Percentiles rank a stretch among this genome's conserved stretches.
Evolutionary conservation across 2,888 invertebrate species (phyloP).

Genomic region (Scaptomyza reducta): DNA sequence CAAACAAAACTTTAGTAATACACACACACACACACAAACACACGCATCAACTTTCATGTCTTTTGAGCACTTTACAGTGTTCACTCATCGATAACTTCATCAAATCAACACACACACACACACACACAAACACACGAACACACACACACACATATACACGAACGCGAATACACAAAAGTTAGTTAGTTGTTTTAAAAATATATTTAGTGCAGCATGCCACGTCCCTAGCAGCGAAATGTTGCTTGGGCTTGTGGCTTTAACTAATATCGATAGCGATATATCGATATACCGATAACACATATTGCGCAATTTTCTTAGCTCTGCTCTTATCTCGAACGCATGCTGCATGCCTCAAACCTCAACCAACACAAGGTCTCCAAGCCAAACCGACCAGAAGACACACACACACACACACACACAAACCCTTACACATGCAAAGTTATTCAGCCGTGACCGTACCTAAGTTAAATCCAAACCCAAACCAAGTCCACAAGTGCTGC

Average conservation of each 20-base stretch:
- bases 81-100: slow-evolving; percentile 42
- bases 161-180: slow-evolving; percentile 15
- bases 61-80: slow-evolving; percentile 25
- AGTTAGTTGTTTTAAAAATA: slow-evolving; percentile 5
- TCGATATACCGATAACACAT: slow-evolving; percentile 28
- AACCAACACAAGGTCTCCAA: not conserved
- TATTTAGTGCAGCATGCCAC: slow-evolving; percentile 38
- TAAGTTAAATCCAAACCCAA: slow-evolving; percentile 18
- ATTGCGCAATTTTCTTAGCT: slow-evolving; percentile 36
- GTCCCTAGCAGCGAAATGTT: slow-evolving; percentile 17
- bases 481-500: slow-evolving; percentile 17
- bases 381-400: slow-evolving; percentile 3
- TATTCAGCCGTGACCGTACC: slow-evolving; percentile 37
- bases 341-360: slow-evolving; percentile 42
- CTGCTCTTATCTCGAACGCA: slow-evolving; percentile 49
- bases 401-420: slow-evolving; percentile 8
- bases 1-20: slow-evolving; percentile 1
- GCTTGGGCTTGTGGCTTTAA: slow-evolving; percentile 27
- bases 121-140: slow-evolving; percentile 21
- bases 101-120: slow-evolving; percentile 15
- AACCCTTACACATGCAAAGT: slow-evolving; percentile 24
- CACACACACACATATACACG: slow-evolving; percentile 19
- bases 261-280: slow-evolving; percentile 38
- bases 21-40: slow-evolving; percentile 16
- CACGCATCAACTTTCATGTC: slow-evolving; percentile 15